Evolutionary conservation across 2,113 vertebrate species (phyloP).

Genomic region (Oenanthe oenanthe): DNA sequence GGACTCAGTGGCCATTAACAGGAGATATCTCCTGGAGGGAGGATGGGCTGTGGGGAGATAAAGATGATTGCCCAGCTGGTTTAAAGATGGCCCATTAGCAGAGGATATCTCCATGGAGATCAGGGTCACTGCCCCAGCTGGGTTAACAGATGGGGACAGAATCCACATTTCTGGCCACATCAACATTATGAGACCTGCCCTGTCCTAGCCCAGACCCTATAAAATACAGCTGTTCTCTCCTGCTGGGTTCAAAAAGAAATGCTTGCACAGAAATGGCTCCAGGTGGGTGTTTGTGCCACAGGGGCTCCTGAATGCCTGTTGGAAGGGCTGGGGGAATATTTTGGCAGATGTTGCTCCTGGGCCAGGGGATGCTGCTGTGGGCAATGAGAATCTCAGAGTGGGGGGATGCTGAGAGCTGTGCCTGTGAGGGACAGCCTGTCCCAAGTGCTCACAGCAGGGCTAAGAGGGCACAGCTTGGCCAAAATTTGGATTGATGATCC

Average conservation of each 20-base stretch:
- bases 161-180: too few species aligned
- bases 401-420: not conserved
- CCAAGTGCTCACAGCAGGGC: accelerated
- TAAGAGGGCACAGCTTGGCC: not conserved
- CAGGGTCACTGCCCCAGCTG: too few species aligned
- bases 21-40: too few species aligned
- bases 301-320: not conserved
- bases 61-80: too few species aligned
- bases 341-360: constrained; percentile 9
- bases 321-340: not conserved
- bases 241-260: not conserved
- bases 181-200: too few species aligned
- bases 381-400: not conserved
- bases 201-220: not conserved
- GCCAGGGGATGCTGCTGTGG: not conserved
- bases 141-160: too few species aligned
- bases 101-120: too few species aligned
- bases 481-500: not conserved
- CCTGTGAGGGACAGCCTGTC: not conserved
- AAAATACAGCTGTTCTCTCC: constrained; percentile 32
- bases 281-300: not conserved
- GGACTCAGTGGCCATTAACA: too few species aligned
- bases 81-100: too few species aligned
- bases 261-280: not conserved
- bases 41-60: too few species aligned